A percentile compares a stretch with the other conserved stretches of the same genome.
Evolutionary conservation across 2,797 vertebrate genomes (phyloP).

Genomic region (Typhlichthys subterraneus): DNA sequence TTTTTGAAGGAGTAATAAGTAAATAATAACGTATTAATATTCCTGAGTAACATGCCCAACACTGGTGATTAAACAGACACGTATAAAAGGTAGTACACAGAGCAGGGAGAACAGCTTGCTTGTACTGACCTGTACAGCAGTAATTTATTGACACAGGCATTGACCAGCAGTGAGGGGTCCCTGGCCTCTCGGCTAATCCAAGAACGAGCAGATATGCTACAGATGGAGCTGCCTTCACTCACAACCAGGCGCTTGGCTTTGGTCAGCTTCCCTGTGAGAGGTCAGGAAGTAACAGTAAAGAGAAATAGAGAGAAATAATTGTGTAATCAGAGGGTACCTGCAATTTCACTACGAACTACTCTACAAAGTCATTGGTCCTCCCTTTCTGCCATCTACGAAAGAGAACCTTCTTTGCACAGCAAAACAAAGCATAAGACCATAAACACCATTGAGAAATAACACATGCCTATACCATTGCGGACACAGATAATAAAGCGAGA

Average conservation of each 20-base stretch:
- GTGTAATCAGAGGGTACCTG: no score
- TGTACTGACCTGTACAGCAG: conserved; percentile 87
- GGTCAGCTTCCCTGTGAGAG: conserved; percentile 86
- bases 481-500: no score
- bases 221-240: conserved; percentile 89
- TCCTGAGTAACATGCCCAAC: no score
- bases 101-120: conserved; percentile 5
- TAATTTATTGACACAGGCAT: conserved; percentile 90
- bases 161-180: conserved; percentile 91
- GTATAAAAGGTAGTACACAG: neutral
- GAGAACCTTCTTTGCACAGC: no score
- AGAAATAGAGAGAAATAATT: no score
- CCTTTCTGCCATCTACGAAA: no score
- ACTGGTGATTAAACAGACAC: conserved; percentile 1
- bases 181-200: conserved; percentile 95
- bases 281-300: conserved; percentile 30
- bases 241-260: conserved; percentile 92
- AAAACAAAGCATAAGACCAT: no score
- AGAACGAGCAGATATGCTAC: conserved; percentile 90
- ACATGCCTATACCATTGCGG: no score
- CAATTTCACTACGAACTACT: no score
- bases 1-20: no score
- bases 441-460: no score
- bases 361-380: neutral
- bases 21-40: no score